Evolutionary conservation across 2,888 invertebrate genomes (phyloP), one percentile per base, ranked within the genome.

Genomic region (Papilio protenor): DNA sequence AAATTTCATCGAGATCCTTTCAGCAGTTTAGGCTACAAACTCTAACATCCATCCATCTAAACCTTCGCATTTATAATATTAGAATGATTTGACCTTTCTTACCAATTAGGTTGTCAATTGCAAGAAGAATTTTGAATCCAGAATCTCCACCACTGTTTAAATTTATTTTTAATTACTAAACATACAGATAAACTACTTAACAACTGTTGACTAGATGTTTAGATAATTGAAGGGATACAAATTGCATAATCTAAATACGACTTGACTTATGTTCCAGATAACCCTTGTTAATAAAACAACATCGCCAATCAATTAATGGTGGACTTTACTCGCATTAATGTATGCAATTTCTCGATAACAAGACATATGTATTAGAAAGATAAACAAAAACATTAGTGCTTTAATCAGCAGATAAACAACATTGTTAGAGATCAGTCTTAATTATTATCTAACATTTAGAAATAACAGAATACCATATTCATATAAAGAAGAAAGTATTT

Each of bases 251-350:
- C 2, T 55, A 33, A 10, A 57, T 1, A 8, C 52, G 16, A 45
- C 12, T 52, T 52, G 33, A 11, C 55, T 73, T 57, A n/a, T 23
- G 16, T 59, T 64, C 18, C 14, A 40, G 74, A 74, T 74, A 74
- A 74, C 74, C 74, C 33, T 45, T 12, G 73, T 18, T 64, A 59
- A 61, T 64, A 49, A 49, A 47, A 74, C 64, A 74, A 18, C 49
- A 64, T 74, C 11, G 59, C 23, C 18, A 74, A 73, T 55, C 57
- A 73, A 74, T 74, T 74, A 74, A 64, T 61, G 27, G 3, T 64
- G 74, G 74, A 74, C 74, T 61, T 74, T 49, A 64, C 47, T 74
- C 74, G 21, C 40, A 33, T 64, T 61, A 64, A 74, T 74, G 72
- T 72, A 33, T 27, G 55, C 18, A 33, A 73, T 52, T 73, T 73